Evolutionary conservation across 2,888 invertebrate genomes (phyloP).

Genomic region (Rhingia campestris): DNA sequence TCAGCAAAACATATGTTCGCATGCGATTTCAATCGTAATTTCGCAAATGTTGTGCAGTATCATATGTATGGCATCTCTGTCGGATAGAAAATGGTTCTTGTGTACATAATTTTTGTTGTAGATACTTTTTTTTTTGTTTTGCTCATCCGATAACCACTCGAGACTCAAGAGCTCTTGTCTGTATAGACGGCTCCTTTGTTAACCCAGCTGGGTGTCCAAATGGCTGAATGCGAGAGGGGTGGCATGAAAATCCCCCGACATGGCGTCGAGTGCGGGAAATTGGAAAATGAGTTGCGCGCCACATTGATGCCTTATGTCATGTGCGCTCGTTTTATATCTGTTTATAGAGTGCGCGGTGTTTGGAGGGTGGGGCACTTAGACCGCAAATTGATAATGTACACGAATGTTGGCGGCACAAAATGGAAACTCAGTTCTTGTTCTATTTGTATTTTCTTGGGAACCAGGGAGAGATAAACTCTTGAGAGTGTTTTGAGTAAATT

Average conservation of each 20-base stretch:
- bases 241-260: neutral
- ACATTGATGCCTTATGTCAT: constrained; percentile 1
- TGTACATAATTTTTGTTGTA: neutral
- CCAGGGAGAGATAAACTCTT: constrained; percentile 16
- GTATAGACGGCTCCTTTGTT: constrained; percentile 29
- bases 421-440: neutral
- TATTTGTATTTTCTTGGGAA: constrained; percentile 11
- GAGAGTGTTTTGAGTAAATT: constrained; percentile 3
- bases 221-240: neutral
- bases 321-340: neutral
- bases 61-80: neutral
- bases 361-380: constrained; percentile 33
- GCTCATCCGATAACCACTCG: constrained; percentile 7
- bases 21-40: constrained; percentile 18
- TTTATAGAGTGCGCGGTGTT: neutral
- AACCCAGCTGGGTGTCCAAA: constrained; percentile 5
- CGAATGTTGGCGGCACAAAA: constrained; percentile 19
- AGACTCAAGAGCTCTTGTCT: neutral
- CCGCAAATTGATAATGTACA: constrained; percentile 35
- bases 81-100: neutral
- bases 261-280: constrained; percentile 46
- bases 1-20: constrained; percentile 15
- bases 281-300: constrained; percentile 45
- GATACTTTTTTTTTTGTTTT: neutral
- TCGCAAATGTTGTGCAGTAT: constrained; percentile 23